Conservation (phyloP, 2,888 invertebrate species). For the Apeira syringaria region DNA sequence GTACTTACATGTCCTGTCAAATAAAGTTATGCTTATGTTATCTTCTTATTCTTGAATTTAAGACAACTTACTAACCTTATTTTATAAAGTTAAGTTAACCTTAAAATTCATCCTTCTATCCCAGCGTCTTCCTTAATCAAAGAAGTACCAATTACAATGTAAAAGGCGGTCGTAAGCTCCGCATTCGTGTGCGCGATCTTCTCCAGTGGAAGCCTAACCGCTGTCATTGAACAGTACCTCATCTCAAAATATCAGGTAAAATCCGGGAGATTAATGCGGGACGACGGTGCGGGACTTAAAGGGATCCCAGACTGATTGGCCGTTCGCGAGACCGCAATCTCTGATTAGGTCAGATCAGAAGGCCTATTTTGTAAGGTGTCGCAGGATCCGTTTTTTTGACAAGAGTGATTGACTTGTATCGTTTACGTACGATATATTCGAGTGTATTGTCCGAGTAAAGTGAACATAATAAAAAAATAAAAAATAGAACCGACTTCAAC, state of each 20-base stretch:
- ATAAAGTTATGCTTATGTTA: too few relatives aligned
- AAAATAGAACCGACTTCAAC: too few relatives aligned
- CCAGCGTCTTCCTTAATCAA: neutral
- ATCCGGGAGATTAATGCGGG: conserved; percentile 34
- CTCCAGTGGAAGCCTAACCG: conserved; percentile 1
- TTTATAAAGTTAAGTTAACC: neutral
- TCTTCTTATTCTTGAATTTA: too few relatives aligned
- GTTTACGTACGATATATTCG: too few relatives aligned
- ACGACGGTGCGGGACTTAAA: conserved; percentile 24
- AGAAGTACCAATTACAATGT: neutral
- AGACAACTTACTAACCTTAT: neutral
- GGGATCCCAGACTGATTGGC: conserved; percentile 33
- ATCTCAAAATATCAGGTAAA: conserved; percentile 21
- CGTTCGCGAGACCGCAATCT: conserved; percentile 20
- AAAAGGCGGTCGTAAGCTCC: conserved; percentile 3
- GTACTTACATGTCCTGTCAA: too few relatives aligned
- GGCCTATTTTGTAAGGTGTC: neutral
- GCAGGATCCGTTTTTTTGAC: too few relatives aligned
- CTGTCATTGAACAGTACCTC: conserved; percentile 9
- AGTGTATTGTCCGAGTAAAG: too few relatives aligned
- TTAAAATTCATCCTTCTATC: neutral
- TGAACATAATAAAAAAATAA: too few relatives aligned
- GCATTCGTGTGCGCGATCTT: conserved; percentile 3
- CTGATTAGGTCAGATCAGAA: conserved; percentile 16
- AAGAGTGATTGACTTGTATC: too few relatives aligned